Base-by-base conservation (phyloP, 2,888 invertebrate species). In the Scelioninae gen. 1 region DNA sequence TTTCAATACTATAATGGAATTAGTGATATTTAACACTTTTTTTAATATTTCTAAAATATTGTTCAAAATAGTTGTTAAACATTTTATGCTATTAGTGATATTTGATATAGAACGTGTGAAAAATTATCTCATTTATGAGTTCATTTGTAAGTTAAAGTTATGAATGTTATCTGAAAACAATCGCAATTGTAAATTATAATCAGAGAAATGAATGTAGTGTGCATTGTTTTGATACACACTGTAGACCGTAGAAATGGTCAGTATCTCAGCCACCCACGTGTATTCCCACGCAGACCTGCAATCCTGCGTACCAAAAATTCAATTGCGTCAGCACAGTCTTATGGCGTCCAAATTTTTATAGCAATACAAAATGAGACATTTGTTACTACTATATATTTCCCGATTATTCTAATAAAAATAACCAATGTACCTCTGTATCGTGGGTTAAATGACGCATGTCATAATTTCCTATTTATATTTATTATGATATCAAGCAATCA, bases 221-320 rank as follows among this genome's bases (percentile, higher is more conserved):
- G 43, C 58, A 79, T 74, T 80, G 66, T 74, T 74, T 74, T 53
- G 65, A 66, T 47, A 47, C 68, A 68, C 68, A 23, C 31, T 32
- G 74, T 80, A 80, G 63, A 79, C 66, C 74, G 62, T 60, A 16
- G 80, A 53, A 79, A 66, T 68, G 80, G 80, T 68, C 80, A 80
- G 68, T 66, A 31, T 51, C 65, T 56, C 8, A 58, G 2, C 49
- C 68, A 55, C 74, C 74, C 53, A 74, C 74, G 49, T 13, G 10
- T 47, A 47, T 74, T 68, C 80, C 80, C 80, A 74, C 74, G 80
- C 74, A 56, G 13, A 68, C 13, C 16, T 40, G 66, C 45, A 47
- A 58, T 49, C 49, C 31, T 49, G 56, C 38, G 34, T 5, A 60
- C 79, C 66, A 53, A 80, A 74, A 80, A 80, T 68, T 55, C 38